Conservation (phyloP, 2,113 vertebrate genomes). For the Cettia cetti region DNA sequence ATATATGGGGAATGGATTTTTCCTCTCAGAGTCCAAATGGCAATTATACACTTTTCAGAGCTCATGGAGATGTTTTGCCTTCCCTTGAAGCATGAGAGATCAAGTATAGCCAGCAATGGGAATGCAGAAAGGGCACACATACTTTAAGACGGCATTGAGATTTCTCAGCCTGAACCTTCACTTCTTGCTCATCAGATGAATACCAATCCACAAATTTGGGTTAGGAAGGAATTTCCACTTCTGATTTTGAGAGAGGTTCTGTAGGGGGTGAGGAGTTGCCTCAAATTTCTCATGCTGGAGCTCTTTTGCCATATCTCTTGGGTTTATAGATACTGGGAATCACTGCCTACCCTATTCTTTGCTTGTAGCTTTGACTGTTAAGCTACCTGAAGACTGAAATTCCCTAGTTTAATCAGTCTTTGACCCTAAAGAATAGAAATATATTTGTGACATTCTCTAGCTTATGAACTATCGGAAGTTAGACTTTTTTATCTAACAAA, state of each 20-base stretch:
- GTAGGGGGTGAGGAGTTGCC: accelerated
- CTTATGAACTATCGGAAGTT: neutral
- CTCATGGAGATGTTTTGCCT: neutral
- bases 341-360: neutral
- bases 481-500: neutral
- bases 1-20: neutral
- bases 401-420: neutral
- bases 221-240: neutral
- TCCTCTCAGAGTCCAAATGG: neutral
- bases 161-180: neutral
- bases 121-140: neutral
- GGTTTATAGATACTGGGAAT: neutral
- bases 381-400: neutral
- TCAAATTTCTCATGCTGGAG: neutral
- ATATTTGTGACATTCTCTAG: neutral
- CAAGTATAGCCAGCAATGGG: neutral
- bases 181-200: neutral
- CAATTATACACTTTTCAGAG: neutral
- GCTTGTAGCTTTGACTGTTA: neutral
- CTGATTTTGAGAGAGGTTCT: neutral
- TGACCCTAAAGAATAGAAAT: neutral
- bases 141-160: neutral
- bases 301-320: neutral
- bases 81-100: neutral
- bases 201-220: accelerated